Evolutionary conservation across 2,113 vertebrate genomes (phyloP), one percentile per base, ranked within the genome.

Genomic region (Tragelaphus imberbis): DNA sequence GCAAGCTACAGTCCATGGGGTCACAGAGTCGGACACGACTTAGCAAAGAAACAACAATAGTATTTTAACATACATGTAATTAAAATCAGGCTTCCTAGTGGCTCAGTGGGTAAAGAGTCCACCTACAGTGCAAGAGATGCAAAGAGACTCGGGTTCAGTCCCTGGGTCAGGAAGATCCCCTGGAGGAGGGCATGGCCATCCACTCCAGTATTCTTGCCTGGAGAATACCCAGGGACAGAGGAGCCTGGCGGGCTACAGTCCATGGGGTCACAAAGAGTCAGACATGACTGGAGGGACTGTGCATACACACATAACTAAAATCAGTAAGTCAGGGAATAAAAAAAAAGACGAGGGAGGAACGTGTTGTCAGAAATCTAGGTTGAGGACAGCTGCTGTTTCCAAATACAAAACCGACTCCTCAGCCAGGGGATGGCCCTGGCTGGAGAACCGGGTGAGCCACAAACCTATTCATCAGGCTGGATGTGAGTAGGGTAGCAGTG

Each of bases 401-500:
- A 87, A 80, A 85, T 23, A 15, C 10, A 68, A 92, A 65, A 33
- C 59, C 44, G 71, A 63, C 19, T 10, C 16, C 19, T 56, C 17
- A 55, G 86, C 16, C 25, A 36, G 58, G 2, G 0, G 44, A 36
- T 3, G 0, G 1, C 11, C 53, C 33, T n/a, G n/a, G n/a, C 23
- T 3, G 13, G 14, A 65, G 59, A 97, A 16, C 44, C 1, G 9
- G 71, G 47, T 3, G 47, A 7, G 59, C 53, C 36, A n/a, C 55
- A 9, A 10, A n/a, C 55, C 75, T 51, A 21, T 33, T 59, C 40
- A 2, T 68, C 6, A 27, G 65, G 79, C 27, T 53, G 85, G 81
- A 36, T 1, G 0, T 16, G 68, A 47, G 14, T 6, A 0, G 0
- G 11, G 33, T 0, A 0, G 27, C 27, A 19, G 19, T 19, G 47